A percentile compares a stretch with the other conserved stretches of the same genome.
Evolutionary conservation across 2,888 invertebrate genomes (phyloP).

Genomic region (Iselma pallidipennis): DNA sequence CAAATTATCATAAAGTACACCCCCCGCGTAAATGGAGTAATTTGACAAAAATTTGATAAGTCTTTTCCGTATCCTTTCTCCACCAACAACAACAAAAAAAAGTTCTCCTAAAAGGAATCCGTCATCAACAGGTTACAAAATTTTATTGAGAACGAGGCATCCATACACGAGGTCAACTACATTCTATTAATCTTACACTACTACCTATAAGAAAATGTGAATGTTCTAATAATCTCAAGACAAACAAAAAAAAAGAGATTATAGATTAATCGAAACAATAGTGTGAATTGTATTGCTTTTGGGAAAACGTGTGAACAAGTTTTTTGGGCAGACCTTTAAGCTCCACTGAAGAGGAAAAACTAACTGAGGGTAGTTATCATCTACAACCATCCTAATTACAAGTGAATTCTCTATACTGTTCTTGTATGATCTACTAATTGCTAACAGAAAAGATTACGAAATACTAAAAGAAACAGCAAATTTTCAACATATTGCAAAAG

Average conservation of each 20-base stretch:
- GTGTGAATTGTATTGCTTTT: background rate
- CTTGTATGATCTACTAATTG: no score
- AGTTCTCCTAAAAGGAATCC: constrained; percentile 14
- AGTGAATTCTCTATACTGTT: no score
- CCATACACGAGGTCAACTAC: constrained; percentile 30
- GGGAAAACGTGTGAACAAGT: no score
- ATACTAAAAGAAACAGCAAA: background rate
- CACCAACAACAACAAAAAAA: background rate
- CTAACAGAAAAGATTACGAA: background rate
- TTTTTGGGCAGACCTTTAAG: no score
- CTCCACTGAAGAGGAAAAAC: no score
- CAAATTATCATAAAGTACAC: no score
- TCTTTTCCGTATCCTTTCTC: background rate
- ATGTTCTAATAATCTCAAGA: constrained; percentile 32
- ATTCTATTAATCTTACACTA: constrained; percentile 26
- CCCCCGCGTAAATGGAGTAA: no score
- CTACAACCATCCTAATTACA: no score
- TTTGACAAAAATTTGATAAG: no score
- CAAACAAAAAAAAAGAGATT: no score
- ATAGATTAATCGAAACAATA: no score
- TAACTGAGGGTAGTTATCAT: no score
- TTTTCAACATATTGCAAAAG: background rate
- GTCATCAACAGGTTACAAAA: constrained; percentile 27
- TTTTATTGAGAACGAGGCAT: constrained; percentile 29
- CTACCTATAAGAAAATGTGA: constrained; percentile 30